Evolutionary conservation across 2,113 vertebrate genomes (phyloP), one percentile per base, ranked within the genome.

Genomic region (Chionodraco myersi): DNA sequence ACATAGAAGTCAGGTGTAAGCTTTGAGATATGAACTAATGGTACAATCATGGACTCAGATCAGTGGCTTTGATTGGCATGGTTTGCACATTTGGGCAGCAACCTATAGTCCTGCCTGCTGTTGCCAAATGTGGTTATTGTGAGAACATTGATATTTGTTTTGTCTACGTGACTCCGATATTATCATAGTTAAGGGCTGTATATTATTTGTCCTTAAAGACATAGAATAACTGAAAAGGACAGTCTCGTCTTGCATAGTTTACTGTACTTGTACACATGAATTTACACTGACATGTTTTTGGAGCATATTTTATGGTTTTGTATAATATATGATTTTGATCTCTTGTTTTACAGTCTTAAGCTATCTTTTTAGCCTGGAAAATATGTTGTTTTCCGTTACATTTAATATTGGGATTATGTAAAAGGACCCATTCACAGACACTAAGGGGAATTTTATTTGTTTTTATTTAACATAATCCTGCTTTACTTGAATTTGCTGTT

Each of bases 401-500:
- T 83, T 73, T 51, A 82, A 75, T 73, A 78, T 70, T 36, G 36
- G 48, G 89, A 62, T 89, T 82, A n/a, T 76, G 72, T 83, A 83
- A 75, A 77, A 81, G 36, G 34, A 12, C 41, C 79, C 44, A 23
- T 73, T 70, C 47, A 63, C 49, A 69, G 34, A 82, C 56, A 26
- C 53, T 26, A 54, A 54, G 70, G 75, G 61, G 30, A n/a, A 13
- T 84, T 81, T 81, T 16, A 75, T 86, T 72, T 67, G 53, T 86
- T 90, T 87, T 86, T 85, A 90, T 54, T 92, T 87, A 88, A 90
- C 80, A 74, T 86, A 59, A 89, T 94, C 93, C 94, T 95, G 92
- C 93, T 94, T 94, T 94, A 95, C 95, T 95, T 95, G 95, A 95
- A 95, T 86, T 92, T 83, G 79, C 77, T 79, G 74, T 86, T 74